Base-by-base conservation (phyloP, 1,140 invertebrate species). In the Conus ventricosus region DNA sequence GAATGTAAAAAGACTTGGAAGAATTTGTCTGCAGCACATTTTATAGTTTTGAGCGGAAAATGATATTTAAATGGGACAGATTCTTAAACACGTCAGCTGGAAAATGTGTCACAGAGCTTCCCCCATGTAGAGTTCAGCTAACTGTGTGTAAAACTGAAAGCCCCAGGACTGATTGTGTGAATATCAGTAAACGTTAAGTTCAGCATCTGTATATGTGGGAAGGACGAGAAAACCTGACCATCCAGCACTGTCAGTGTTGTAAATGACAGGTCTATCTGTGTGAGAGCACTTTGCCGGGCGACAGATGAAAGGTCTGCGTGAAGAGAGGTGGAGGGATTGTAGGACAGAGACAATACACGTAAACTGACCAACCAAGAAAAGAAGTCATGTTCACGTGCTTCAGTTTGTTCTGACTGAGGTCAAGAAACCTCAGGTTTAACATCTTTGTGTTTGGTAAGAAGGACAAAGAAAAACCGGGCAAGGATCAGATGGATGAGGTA, bases 11-110 rank as follows among this genome's bases (percentile, higher is more conserved):
- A 63, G 17, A 8, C 27, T 4, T 17, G 90, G 89, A 86, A 89
- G 91, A 13, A 90, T n/a, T 7, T 25, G 13, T 39, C 54, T 63
- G 71, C 91, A 92, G 53, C 91, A 92, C n/a, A 92, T 54, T 20
- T 80, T 84, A 71, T 87, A 91, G 3, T 71, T 60, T 76, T 91
- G 91, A 23, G 89, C 83, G 10, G 75, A n/a, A 83, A 1, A 91
- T 80, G 13, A 25, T 7, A 23, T 82, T 27, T 20, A 91, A 81
- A 5, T 63, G 27, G 7, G n/a, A 17, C 5, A 71, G 67, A 71
- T 25, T 20, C n/a, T 25, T 71, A 5, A 71, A 71, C 20, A 71
- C 17, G 20, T 71, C 67, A 71, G 5, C 5, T 10, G 67, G 67
- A 20, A 71, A 71, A 5, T 10, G 7, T 25, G 7, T 71, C 67